These are phyloP conservation scores for Phrynocephalus forsythii DNA, from an alignment of 2,797 vertebrate species.

Conservation along the genomic window DNA sequence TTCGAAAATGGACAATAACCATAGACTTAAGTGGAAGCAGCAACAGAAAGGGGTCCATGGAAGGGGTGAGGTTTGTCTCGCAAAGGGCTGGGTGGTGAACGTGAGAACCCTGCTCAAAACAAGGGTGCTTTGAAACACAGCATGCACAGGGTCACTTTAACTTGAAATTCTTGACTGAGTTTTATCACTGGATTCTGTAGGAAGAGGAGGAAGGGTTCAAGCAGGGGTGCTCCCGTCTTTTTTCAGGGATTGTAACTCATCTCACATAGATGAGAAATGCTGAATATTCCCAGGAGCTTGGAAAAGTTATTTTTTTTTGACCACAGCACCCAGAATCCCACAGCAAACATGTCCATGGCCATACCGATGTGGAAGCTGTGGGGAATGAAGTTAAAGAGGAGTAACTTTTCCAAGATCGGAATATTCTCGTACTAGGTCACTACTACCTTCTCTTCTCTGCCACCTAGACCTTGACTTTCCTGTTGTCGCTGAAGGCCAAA, in stretches of 20 bases:
- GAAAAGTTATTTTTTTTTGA: too few species aligned
- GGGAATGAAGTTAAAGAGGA: not conserved
- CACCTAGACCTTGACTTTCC: not conserved
- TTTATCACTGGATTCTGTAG: not conserved
- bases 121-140: not conserved
- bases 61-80: not conserved
- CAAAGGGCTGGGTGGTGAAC: not conserved
- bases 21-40: not conserved
- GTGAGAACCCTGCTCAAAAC: not conserved
- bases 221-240: not conserved
- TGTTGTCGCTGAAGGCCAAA: not conserved
- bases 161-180: not conserved
- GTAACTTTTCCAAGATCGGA: too few species aligned
- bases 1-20: not conserved
- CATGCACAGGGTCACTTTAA: constrained; percentile 21
- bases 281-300: too few species aligned
- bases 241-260: not conserved
- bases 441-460: not conserved
- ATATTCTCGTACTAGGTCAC: not conserved
- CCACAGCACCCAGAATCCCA: not conserved
- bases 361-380: not conserved
- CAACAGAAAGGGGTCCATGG: not conserved
- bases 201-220: not conserved
- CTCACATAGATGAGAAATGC: not conserved
- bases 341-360: not conserved